Evolutionary conservation across 2,113 vertebrate genomes (phyloP).

Genomic region (Opisthocomus hoazin): DNA sequence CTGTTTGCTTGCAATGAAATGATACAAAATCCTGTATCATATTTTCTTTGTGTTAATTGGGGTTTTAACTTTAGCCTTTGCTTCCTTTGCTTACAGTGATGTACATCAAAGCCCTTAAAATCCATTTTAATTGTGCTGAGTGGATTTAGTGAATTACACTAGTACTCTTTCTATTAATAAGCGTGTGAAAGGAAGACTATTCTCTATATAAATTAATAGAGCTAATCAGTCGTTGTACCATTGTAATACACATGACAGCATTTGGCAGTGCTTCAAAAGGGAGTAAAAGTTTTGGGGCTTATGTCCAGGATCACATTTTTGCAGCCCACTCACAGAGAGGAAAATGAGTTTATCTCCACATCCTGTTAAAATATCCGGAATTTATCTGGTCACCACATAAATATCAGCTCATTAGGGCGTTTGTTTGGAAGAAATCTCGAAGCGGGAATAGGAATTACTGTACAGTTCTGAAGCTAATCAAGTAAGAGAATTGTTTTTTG

Average conservation of each 20-base stretch:
- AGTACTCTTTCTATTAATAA: constrained; percentile 49
- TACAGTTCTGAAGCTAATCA: neutral
- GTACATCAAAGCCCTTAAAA: constrained; percentile 51
- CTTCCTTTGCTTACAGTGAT: constrained; percentile 26
- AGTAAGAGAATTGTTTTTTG: neutral
- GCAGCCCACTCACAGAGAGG: neutral
- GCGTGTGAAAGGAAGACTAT: constrained; percentile 21
- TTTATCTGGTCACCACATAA: neutral
- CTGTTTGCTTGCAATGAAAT: constrained; percentile 21
- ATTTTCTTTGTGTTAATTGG: constrained; percentile 55
- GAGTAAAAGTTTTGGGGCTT: neutral
- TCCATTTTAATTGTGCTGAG: constrained; percentile 47
- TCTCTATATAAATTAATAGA: constrained; percentile 43
- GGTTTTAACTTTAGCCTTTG: constrained; percentile 56
- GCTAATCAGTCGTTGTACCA: neutral
- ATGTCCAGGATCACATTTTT: neutral
- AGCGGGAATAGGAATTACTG: neutral
- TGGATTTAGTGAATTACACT: constrained; percentile 55
- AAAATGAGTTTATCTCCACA: neutral
- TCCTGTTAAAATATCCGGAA: neutral
- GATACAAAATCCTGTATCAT: constrained; percentile 41
- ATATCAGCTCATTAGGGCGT: neutral
- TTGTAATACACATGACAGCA: neutral
- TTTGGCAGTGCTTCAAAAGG: neutral
- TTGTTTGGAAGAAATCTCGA: neutral